Base-by-base conservation (phyloP, 2,888 invertebrate genomes). In the Nomada hirtipes region DNA sequence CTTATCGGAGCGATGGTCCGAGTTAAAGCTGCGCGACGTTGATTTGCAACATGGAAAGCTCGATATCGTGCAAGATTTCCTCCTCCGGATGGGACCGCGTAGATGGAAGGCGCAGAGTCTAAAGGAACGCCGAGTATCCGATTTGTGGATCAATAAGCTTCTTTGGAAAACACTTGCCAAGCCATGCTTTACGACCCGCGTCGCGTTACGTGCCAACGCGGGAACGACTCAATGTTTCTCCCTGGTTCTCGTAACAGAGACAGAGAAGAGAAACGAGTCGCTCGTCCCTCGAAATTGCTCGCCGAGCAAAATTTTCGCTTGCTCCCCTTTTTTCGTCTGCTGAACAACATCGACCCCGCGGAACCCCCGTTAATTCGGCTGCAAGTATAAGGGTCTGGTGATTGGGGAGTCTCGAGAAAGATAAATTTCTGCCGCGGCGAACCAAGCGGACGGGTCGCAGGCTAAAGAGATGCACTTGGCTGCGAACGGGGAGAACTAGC, bases 401-500 rank as follows among this genome's bases (percentile, higher is more conserved):
- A 67, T 79, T 42, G 79, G 71, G 26, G 52, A 42, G 13, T 10
- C 47, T 13, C n/a, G n/a, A 36, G 29, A 42, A 61, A 68, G 59
- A 81, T 80, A 69, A 82, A 82, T 77, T 82, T 63, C 57, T 59
- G 65, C 59, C 29, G 50, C 61, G 72, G 65, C 26, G 55, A 61
- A 67, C 67, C 42, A 44, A 65, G 53, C 80, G 72, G 47, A 7
- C 42, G 44, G 59, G 69, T 50, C 36, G 57, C 13, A 55, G 42
- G 36, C 36, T 36, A 36, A 15, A 61, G 79, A 75, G 79, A 81
- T 76, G 83, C 76, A 72, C 65, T 76, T 47, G 69, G 78, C 20
- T 64, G 76, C 72, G 59, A 67, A 55, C 63, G 70, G 82, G 76
- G 86, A 83, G 85, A 76, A 83, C 90, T 91, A 90, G 87, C 85